phyloP scores from a whole-genome alignment of 92 coral and sea anemone species.

The Zoanthus solanderi region DNA sequence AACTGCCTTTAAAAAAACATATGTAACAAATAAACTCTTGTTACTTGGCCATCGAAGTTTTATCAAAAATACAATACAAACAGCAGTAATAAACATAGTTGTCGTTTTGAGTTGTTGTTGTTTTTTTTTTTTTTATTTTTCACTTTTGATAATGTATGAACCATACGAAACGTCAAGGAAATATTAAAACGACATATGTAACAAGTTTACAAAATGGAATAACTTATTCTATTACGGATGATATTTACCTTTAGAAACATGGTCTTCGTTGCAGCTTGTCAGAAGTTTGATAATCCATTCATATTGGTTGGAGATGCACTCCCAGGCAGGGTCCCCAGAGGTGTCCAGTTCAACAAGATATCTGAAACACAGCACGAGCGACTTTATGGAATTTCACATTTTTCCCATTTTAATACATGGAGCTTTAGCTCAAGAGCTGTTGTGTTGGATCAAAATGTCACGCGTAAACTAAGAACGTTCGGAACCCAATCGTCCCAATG shows the following conservation, averaged over 20 bases:
- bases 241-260: constrained; percentile 84
- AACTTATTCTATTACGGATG: neutral
- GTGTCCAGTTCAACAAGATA: constrained; percentile 93
- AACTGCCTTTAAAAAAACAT: too few relatives aligned
- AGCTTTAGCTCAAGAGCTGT: too few relatives aligned
- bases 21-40: too few relatives aligned
- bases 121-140: too few relatives aligned
- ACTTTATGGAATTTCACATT: neutral
- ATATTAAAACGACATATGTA: too few relatives aligned
- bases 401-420: neutral
- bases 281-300: constrained; percentile 91
- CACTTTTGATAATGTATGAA: neutral
- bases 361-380: constrained; percentile 45
- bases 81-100: too few relatives aligned
- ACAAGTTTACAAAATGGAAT: neutral
- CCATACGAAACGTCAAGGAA: neutral
- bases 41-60: too few relatives aligned
- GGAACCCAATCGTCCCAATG: neutral
- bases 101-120: too few relatives aligned
- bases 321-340: constrained; percentile 98
- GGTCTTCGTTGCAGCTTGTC: constrained; percentile 86
- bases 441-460: too few relatives aligned
- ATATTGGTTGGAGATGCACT: constrained; percentile 88
- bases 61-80: too few relatives aligned
- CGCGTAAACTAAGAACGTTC: too few relatives aligned